Evolutionary conservation across 2,797 vertebrate genomes (phyloP), one percentile per base, ranked within the genome.

Genomic region (Dallia pectoralis): DNA sequence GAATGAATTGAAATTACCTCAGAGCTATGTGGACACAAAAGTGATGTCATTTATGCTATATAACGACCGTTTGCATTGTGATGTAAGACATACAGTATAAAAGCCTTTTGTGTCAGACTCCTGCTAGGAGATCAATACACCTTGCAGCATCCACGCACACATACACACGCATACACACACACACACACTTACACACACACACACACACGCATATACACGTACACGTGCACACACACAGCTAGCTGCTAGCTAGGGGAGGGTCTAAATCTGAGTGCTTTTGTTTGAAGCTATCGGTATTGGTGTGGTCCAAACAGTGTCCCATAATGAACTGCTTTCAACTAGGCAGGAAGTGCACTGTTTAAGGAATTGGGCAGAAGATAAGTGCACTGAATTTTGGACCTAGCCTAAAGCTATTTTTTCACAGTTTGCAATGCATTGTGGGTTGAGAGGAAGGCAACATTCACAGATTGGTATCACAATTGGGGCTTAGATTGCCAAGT

Each of bases 121-220:
- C 9, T 22, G 51, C n/a, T 53, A 53, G n/a, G 51, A n/a, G 51
- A 53, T 22, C 51, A 22, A 53, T 22, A 53, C 8, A 53, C n/a
- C 51, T 53, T n/a, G n/a, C 51, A 53, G n/a, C n/a, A 53, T 53
- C 19, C 51, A 19, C 49, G 7, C 49, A 51, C 14, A 51, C 49
- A n/a, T 6, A 9, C 49, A n/a, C 15, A 8, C 49, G 1, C 49
- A 51, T 19, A 4, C 16, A n/a, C 75, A 25, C 72, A 61, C 74
- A 79, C 72, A 74, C 78, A 80, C 68, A 80, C 69, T 40, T 67
- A 56, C 63, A 73, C 48, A 73, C 67, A 77, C 73, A 72, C 47
- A 70, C 65, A 56, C 48, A n/a, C 49, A 48, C 62, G 18, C 12
- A 29, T 15, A 18, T 29, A 64, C 32, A 33, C 29, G 18, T 16